Percentiles rank a stretch among this genome's conserved stretches.
Evolutionary conservation across 2,113 vertebrate genomes (phyloP).

Genomic region (Oryzias javanicus): DNA sequence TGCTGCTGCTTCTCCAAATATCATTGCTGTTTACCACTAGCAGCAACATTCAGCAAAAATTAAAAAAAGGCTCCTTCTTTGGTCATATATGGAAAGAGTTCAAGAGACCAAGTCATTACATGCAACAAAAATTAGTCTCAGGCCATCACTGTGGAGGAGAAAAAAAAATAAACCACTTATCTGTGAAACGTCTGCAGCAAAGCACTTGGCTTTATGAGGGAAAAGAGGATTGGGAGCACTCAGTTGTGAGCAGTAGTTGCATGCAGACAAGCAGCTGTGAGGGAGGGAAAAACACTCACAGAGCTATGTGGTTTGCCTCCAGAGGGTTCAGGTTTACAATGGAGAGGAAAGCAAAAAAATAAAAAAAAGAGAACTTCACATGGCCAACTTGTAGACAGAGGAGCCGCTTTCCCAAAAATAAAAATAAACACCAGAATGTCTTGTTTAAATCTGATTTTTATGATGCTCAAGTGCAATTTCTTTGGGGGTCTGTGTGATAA

Average conservation of each 20-base stretch:
- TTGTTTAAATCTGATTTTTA: conserved; percentile 28
- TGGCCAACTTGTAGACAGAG: conserved; percentile 28
- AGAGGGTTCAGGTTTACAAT: conserved; percentile 61
- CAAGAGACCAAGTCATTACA: conserved; percentile 52
- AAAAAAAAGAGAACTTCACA: conserved; percentile 30
- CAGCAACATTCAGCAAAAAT: conserved; percentile 3
- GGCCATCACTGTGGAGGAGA: conserved; percentile 31
- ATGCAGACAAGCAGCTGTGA: conserved; percentile 53
- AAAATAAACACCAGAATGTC: conserved; percentile 6
- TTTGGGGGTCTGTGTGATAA: conserved; percentile 16
- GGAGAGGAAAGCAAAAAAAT: conserved; percentile 39
- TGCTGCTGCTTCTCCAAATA: conserved; percentile 37
- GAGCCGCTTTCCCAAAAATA: conserved; percentile 17
- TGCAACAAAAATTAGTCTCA: conserved; percentile 54
- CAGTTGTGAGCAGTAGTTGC: conserved; percentile 49
- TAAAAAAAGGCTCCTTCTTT: conserved; percentile 12
- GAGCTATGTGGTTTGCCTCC: conserved; percentile 43
- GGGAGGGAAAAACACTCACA: conserved; percentile 52
- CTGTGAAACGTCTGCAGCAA: conserved; percentile 51
- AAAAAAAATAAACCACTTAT: conserved; percentile 54
- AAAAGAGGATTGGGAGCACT: conserved; percentile 60
- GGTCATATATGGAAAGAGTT: conserved; percentile 38
- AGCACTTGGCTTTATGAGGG: conserved; percentile 59
- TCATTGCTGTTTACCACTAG: conserved; percentile 38
- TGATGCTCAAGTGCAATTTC: conserved; percentile 34